Evolutionary conservation across 2,797 vertebrate species (phyloP), one percentile per base, ranked within the genome.

Genomic region (Pygocentrus nattereri): DNA sequence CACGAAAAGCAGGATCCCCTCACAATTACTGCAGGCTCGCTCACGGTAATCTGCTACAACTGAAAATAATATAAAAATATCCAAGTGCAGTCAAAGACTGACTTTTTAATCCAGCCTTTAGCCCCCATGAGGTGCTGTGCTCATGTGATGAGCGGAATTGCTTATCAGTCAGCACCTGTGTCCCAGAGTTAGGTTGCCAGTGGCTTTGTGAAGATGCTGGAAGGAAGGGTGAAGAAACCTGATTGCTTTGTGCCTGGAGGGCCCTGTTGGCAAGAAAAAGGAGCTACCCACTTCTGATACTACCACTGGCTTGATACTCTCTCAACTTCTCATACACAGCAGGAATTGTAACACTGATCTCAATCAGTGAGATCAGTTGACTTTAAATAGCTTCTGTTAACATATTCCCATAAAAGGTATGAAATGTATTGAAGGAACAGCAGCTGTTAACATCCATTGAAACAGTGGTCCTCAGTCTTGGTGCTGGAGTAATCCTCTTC

Each of bases 181-280:
- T 56, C 76, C 54, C 44, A 12, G n/a, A 75, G 58, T 62, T 70
- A 58, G 81, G 16, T 41, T 65, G 69, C 67, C 54, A 15, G 44
- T 47, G 70, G 30, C 54, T 82, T 27, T 75, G 52, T 54, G 64
- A 50, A 71, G n/a, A 67, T 27, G 47, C 54, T 81, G n/a, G 38
- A 50, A 23, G 47, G 44, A 38, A 67, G 69, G 77, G 25, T 79
- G 78, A 80, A 25, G 56, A 27, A 78, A 62, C 78, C 72, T 84
- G 79, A 81, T 81, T 84, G 83, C 79, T 81, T 72, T 52, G 16
- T 65, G 79, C 83, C 79, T 78, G 31, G 65, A 73, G 83, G 83
- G 79, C 15, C 41, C 83, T 78, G 70, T 56, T 79, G 83, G 83
- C 74, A n/a, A 74, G 54, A 76, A 71, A 73, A 52, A 74, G 59